Conservation (phyloP, 2,888 invertebrate genomes). For the Elmis aenea region DNA sequence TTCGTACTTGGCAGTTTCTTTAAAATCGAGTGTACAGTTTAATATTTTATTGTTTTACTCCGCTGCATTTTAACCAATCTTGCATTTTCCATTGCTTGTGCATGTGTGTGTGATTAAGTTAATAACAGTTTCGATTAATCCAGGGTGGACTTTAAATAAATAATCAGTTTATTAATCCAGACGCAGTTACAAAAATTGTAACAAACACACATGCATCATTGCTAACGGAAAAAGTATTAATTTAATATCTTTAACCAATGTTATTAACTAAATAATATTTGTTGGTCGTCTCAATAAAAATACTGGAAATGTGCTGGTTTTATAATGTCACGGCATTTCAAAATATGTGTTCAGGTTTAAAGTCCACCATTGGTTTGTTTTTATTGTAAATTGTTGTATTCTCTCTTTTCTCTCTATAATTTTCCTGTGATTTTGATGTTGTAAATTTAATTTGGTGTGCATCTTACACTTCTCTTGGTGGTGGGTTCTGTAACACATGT, state of each 20-base stretch:
- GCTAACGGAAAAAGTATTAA: conserved; percentile 1
- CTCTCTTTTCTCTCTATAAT: conserved; percentile 19
- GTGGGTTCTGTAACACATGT: conserved; percentile 41
- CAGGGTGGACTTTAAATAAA: conserved; percentile 53
- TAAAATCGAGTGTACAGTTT: too few relatives aligned
- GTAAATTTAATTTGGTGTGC: conserved; percentile 19
- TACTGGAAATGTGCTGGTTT: too few relatives aligned
- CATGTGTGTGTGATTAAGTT: conserved; percentile 21
- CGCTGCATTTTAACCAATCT: too few relatives aligned
- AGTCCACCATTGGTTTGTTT: conserved; percentile 44
- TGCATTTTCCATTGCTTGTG: too few relatives aligned
- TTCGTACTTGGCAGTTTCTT: too few relatives aligned
- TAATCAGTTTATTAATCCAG: conserved; percentile 21
- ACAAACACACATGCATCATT: conserved; percentile 30
- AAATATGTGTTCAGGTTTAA: conserved; percentile 46
- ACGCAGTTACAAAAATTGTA: conserved; percentile 25
- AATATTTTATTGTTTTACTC: too few relatives aligned
- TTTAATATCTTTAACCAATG: conserved; percentile 3
- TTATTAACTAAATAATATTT: too few relatives aligned
- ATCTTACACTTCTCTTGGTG: conserved; percentile 26
- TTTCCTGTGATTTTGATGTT: conserved; percentile 19
- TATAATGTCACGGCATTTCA: too few relatives aligned
- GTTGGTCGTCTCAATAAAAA: too few relatives aligned
- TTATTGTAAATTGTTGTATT: conserved; percentile 12
- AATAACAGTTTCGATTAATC: conserved; percentile 24